phyloP scores from a whole-genome alignment of 2,113 vertebrate genomes.

The Gobio gobio region DNA sequence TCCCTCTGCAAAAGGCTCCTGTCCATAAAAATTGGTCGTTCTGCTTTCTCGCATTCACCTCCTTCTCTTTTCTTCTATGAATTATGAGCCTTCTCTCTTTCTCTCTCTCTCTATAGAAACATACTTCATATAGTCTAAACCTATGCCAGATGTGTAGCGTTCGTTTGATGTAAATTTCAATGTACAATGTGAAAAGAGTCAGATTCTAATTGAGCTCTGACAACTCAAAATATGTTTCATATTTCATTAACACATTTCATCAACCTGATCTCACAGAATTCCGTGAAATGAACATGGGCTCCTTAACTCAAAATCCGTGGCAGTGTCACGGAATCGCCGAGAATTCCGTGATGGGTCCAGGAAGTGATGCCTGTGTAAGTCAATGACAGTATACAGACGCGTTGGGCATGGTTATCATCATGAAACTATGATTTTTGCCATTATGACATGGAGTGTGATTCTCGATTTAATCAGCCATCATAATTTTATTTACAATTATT shows the following conservation, averaged over 20 bases:
- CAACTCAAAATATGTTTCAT: not conserved
- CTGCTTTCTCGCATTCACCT: slow-evolving; percentile 5
- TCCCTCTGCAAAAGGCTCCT: not conserved
- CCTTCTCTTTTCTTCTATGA: not conserved
- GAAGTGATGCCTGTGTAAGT: too few relatives aligned
- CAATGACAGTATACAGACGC: too few relatives aligned
- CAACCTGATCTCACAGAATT: too few relatives aligned
- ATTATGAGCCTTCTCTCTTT: not conserved
- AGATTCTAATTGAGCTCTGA: not conserved
- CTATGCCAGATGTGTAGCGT: not conserved
- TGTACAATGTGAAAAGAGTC: not conserved
- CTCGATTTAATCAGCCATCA: too few relatives aligned
- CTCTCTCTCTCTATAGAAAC: not conserved
- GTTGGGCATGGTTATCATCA: too few relatives aligned
- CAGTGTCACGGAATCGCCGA: too few relatives aligned
- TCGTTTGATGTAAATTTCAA: not conserved
- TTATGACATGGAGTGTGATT: too few relatives aligned
- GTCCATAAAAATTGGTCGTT: slow-evolving; percentile 43
- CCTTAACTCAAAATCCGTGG: too few relatives aligned
- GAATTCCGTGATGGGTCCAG: too few relatives aligned
- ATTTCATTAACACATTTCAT: not conserved
- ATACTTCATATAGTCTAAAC: not conserved
- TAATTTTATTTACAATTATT: too few relatives aligned
- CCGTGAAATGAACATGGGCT: too few relatives aligned
- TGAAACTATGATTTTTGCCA: too few relatives aligned